These are phyloP conservation scores for Cettia cetti DNA, from an alignment of 2,113 vertebrate genomes.

Conservation along the genomic window DNA sequence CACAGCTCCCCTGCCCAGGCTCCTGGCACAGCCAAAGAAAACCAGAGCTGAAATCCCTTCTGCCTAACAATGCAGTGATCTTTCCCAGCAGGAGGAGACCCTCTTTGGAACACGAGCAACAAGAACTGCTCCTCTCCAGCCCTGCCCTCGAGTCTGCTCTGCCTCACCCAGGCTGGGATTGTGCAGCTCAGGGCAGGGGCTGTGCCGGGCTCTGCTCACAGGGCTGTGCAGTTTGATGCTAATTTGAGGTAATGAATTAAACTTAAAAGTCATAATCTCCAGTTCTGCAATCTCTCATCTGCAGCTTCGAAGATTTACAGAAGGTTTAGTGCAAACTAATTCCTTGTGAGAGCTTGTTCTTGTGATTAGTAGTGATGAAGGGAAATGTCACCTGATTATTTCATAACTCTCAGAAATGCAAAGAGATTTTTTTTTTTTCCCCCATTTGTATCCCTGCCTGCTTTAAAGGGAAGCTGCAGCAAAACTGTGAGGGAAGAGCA, in stretches of 20 bases:
- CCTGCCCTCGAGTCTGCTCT: not conserved
- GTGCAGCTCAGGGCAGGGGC: not conserved
- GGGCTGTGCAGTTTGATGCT: conserved; percentile 1
- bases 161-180: not conserved
- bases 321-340: conserved; percentile 15
- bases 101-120: fast-evolving
- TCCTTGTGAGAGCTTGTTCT: not conserved
- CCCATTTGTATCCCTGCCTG: not conserved
- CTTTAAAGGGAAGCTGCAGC: not conserved
- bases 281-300: conserved; percentile 1
- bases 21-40: not conserved
- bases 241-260: conserved; percentile 59
- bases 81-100: not conserved
- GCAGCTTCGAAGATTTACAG: not conserved
- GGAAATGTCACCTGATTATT: not conserved
- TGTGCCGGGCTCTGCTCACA: not conserved
- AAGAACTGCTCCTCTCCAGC: not conserved
- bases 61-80: not conserved
- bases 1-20: not conserved
- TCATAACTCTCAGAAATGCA: not conserved
- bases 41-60: not conserved
- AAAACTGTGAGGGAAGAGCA: not conserved
- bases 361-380: not conserved
- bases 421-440: not conserved
- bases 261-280: conserved; percentile 52